Conservation (phyloP, 2,113 vertebrate genomes). For the Xenopus tropicalis region UCB_Xtro_10.0 CM004447.2:116266501-116267000, state of each 20-base stretch:
- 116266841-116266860: too few species aligned
- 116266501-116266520: too few species aligned
- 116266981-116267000: too few species aligned
- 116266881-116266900: too few species aligned
- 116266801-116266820: constrained; percentile 83
- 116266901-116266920: too few species aligned
- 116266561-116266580: not conserved
- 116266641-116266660: constrained; percentile 56
- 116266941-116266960: too few species aligned
- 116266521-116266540: constrained; percentile 49
- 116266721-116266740: constrained; percentile 96
- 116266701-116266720: constrained; percentile 57
- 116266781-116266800: constrained; percentile 94
- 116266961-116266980: too few species aligned
- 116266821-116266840: not conserved
- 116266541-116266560: constrained; percentile 58
- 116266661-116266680: constrained; percentile 52
- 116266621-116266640: constrained; percentile 67
- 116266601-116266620: constrained; percentile 61
- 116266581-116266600: constrained; percentile 63
- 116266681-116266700: constrained; percentile 60
- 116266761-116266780: constrained; percentile 93
- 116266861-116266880: too few species aligned
- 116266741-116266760: constrained; percentile 91
- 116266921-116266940: too few species aligned